A percentile compares a stretch with the other conserved stretches of the same genome.
These are phyloP conservation scores for Rhegmatorhina hoffmannsi DNA, from an alignment of 2,113 vertebrate species.

Conservation along the genomic window DNA sequence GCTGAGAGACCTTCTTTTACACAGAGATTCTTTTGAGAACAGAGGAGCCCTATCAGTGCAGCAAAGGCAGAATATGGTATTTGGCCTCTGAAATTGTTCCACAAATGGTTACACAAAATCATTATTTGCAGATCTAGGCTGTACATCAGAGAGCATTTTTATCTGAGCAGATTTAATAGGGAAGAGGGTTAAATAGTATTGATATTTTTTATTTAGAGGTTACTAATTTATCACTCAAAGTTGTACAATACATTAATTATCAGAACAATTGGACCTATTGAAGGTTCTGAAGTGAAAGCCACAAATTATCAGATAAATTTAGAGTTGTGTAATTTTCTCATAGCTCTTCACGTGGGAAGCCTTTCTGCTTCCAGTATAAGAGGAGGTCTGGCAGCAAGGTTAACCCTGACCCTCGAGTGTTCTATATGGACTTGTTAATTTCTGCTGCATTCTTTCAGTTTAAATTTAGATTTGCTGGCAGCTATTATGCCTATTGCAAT, in stretches of 20 bases:
- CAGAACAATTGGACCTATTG: constrained; percentile 43
- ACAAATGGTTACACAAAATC: constrained; percentile 1
- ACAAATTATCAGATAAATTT: constrained; percentile 42
- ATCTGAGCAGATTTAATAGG: neutral
- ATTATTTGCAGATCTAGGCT: neutral
- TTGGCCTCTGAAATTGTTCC: neutral
- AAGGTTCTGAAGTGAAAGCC: constrained; percentile 5
- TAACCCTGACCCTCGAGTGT: constrained; percentile 60
- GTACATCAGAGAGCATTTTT: constrained; percentile 6
- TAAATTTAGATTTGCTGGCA: constrained; percentile 69
- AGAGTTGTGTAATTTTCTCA: constrained; percentile 66
- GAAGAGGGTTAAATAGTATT: neutral
- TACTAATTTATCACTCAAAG: neutral
- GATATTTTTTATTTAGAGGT: neutral
- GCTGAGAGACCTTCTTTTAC: neutral
- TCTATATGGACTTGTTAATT: constrained; percentile 57
- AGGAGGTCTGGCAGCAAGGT: constrained; percentile 43
- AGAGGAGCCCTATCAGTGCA: neutral
- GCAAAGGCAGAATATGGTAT: neutral
- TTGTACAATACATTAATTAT: constrained; percentile 3
- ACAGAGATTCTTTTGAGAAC: neutral
- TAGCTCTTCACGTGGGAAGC: constrained; percentile 49
- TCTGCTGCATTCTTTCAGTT: constrained; percentile 74
- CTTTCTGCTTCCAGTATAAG: constrained; percentile 40
- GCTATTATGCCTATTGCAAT: constrained; percentile 44